Evolutionary conservation across 2,797 vertebrate species (phyloP).

Genomic region (Allobates femoralis): DNA sequence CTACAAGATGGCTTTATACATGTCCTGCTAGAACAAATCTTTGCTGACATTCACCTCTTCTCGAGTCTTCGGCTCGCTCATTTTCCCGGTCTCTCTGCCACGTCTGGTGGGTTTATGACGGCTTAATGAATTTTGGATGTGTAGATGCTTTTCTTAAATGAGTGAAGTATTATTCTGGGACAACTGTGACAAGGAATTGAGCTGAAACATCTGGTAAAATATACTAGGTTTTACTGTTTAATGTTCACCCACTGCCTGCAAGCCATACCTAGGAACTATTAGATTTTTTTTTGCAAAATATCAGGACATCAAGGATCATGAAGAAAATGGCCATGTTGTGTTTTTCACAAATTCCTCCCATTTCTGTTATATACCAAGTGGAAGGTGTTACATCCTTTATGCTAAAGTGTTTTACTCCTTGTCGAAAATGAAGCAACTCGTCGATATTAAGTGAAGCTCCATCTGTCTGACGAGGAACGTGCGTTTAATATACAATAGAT

Average conservation of each 20-base stretch:
- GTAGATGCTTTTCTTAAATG: constrained; percentile 28
- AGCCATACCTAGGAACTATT: neutral
- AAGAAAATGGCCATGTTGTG: neutral
- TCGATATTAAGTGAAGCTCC: constrained; percentile 10
- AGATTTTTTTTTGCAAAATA: neutral
- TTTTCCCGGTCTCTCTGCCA: constrained; percentile 47
- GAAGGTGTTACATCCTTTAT: constrained; percentile 13
- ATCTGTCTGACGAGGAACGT: neutral
- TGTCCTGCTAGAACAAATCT: constrained; percentile 32
- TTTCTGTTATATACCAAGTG: neutral
- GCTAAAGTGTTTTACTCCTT: neutral
- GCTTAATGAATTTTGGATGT: constrained; percentile 42
- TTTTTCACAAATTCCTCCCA: neutral
- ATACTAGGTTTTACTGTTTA: neutral
- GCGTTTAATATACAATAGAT: no score
- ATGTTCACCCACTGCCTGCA: constrained; percentile 2
- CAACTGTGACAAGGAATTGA: constrained; percentile 34
- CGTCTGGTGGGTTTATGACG: constrained; percentile 28
- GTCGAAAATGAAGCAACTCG: constrained; percentile 16
- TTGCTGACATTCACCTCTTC: constrained; percentile 7
- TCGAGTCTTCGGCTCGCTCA: constrained; percentile 33
- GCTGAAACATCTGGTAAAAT: constrained; percentile 41
- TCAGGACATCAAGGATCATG: neutral
- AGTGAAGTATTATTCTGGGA: constrained; percentile 28
- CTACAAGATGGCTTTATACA: constrained; percentile 9